Evolutionary conservation across 2,888 invertebrate genomes (phyloP), one percentile per base, ranked within the genome.

Genomic region (Acleris sparsana): DNA sequence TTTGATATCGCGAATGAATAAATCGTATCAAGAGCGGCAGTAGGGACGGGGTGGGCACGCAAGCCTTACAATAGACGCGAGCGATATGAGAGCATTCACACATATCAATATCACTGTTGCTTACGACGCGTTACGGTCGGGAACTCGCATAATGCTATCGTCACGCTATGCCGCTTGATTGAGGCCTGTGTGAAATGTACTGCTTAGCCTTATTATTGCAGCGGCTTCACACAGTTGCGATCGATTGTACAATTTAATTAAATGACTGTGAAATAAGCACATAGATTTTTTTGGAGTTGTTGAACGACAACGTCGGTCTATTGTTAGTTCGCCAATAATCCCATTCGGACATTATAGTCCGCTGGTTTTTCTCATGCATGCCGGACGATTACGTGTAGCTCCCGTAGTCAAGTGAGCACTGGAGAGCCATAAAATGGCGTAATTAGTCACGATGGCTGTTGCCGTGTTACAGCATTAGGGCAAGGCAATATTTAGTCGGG

Each of bases 31-130:
- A 69, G 70, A 70, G 72, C 66, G 76, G 72, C 79, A 78, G 78
- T 80, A 69, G 69, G 74, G 74, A 72, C 63, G 71, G 72, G 71
- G 73, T 67, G 62, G 63, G 71, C 82, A 82, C 81, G 83, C 83
- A 71, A 80, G 76, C 72, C 72, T 60, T 79, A 73, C 72, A 69
- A 74, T 74, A 20, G 60, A 11, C 20, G 52, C 56, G 25, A 43
- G 67, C 63, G 63, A 73, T 65, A 70, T 71, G 73, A 68, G 69
- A 73, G 70, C 72, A 73, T 70, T 71, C 72, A 70, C 70, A 70
- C 72, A 71, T 71, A 65, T 70, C 69, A 66, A 63, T 62, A 67
- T 62, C 61, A 63, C 68, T 67, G 67, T 63, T 73, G 70, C 71
- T 71, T 69, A 71, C 69, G 66, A 68, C 60, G 67, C 69, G 69